Evolutionary conservation across 2,113 vertebrate species (phyloP).

Genomic region (Oryzias melastigma): DNA sequence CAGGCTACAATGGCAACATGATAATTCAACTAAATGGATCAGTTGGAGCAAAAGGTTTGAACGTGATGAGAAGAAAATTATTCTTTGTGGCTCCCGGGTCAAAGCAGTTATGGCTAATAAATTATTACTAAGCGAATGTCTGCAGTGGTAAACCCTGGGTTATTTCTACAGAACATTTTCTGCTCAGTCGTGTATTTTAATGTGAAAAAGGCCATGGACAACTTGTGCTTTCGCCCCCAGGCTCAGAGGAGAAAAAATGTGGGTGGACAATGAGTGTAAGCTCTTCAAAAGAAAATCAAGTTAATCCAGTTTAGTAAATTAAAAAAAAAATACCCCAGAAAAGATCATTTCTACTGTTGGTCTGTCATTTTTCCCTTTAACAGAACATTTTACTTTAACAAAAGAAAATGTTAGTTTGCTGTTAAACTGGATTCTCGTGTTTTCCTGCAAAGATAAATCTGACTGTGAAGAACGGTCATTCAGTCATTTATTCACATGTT

Average conservation of each 20-base stretch:
- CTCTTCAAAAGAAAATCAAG: not conserved
- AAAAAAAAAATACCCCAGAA: not conserved
- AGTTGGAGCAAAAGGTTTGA: not conserved
- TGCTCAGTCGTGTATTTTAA: not conserved
- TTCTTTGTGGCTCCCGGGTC: too few species aligned
- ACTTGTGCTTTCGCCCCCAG: not conserved
- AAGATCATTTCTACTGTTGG: not conserved
- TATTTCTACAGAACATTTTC: not conserved
- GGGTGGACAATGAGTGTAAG: not conserved
- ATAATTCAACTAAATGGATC: not conserved
- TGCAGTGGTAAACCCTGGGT: not conserved
- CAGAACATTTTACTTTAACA: not conserved
- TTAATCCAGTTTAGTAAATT: not conserved
- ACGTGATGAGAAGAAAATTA: too few species aligned
- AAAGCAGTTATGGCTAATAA: too few species aligned
- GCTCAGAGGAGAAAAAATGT: not conserved
- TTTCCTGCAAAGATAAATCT: slow-evolving; percentile 3
- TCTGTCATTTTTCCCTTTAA: not conserved
- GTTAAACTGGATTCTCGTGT: slow-evolving; percentile 5
- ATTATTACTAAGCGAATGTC: too few species aligned
- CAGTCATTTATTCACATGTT: not conserved
- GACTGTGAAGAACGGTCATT: slow-evolving; percentile 12
- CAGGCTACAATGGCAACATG: not conserved
- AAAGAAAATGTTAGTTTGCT: slow-evolving; percentile 2
- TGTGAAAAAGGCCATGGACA: not conserved